These are phyloP conservation scores for Hypolimnas misippus DNA, from an alignment of 2,888 invertebrate genomes.

Conservation along the genomic window DNA sequence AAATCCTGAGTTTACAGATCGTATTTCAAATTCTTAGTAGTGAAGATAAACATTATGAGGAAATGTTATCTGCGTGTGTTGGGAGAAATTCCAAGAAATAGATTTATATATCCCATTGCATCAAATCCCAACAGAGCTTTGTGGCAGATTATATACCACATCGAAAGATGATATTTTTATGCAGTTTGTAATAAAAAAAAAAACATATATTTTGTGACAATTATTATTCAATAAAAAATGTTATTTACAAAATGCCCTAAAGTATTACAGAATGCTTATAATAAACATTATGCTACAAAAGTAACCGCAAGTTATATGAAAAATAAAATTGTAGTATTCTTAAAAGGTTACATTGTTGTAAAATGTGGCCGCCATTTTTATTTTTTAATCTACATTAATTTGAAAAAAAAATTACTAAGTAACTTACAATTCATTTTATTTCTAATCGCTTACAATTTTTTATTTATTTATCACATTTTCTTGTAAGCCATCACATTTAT, in stretches of 20 bases:
- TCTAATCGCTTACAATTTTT: conserved; percentile 27
- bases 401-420: background rate
- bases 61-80: too few relatives aligned
- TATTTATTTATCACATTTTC: conserved; percentile 34
- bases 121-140: too few relatives aligned
- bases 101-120: too few relatives aligned
- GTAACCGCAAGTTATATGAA: background rate
- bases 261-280: conserved; percentile 8
- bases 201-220: conserved; percentile 26
- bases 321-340: conserved; percentile 2
- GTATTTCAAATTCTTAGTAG: too few relatives aligned
- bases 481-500: conserved; percentile 20
- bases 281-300: background rate
- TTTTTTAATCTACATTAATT: background rate
- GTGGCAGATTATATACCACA: background rate
- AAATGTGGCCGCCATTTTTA: background rate
- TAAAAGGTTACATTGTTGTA: background rate
- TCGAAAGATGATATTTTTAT: background rate
- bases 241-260: conserved; percentile 43
- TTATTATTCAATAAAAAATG: conserved; percentile 34
- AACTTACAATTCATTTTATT: conserved; percentile 5
- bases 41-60: too few relatives aligned
- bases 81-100: too few relatives aligned
- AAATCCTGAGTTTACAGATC: too few relatives aligned
- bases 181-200: background rate